Percentiles rank a stretch among this genome's conserved stretches.
These are phyloP conservation scores for Spodoptera picta DNA, from an alignment of 2,888 invertebrate species.

Conservation along the genomic window DNA sequence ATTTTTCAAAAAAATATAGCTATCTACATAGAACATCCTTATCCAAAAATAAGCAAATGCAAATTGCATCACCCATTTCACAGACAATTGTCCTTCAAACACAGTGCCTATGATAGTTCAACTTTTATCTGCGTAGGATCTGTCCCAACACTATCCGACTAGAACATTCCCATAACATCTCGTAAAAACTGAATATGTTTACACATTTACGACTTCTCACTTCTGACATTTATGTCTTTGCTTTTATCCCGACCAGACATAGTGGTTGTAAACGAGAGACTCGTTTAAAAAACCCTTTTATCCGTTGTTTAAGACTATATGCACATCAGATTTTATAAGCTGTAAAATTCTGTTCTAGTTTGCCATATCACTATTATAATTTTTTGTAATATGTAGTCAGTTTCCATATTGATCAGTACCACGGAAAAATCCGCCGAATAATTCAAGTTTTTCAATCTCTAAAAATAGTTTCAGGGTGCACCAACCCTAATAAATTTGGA, in stretches of 20 bases:
- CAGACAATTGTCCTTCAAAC: constrained; percentile 26
- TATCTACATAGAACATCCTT: too few species aligned
- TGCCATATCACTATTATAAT: too few species aligned
- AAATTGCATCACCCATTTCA: constrained; percentile 14
- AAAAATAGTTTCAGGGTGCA: constrained; percentile 27
- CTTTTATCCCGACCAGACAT: constrained; percentile 29
- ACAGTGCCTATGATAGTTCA: constrained; percentile 50
- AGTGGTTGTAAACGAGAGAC: constrained; percentile 17
- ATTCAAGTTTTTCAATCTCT: constrained; percentile 4
- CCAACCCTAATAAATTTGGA: constrained; percentile 47
- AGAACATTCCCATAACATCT: constrained; percentile 68
- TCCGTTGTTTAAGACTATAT: constrained; percentile 29
- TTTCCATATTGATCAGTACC: not conserved
- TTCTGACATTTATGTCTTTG: constrained; percentile 53
- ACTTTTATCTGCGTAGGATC: constrained; percentile 58
- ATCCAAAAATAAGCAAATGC: not conserved
- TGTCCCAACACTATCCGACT: constrained; percentile 42
- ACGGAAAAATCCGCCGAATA: constrained; percentile 2
- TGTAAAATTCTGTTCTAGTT: constrained; percentile 5
- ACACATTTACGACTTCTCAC: constrained; percentile 65
- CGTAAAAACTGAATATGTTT: constrained; percentile 72
- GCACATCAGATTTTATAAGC: constrained; percentile 6
- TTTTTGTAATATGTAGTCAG: too few species aligned
- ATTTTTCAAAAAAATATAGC: too few species aligned
- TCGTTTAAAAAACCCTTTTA: constrained; percentile 27